Evolutionary conservation across 2,797 vertebrate genomes (phyloP).

Genomic region (Numenius phaeopus): DNA sequence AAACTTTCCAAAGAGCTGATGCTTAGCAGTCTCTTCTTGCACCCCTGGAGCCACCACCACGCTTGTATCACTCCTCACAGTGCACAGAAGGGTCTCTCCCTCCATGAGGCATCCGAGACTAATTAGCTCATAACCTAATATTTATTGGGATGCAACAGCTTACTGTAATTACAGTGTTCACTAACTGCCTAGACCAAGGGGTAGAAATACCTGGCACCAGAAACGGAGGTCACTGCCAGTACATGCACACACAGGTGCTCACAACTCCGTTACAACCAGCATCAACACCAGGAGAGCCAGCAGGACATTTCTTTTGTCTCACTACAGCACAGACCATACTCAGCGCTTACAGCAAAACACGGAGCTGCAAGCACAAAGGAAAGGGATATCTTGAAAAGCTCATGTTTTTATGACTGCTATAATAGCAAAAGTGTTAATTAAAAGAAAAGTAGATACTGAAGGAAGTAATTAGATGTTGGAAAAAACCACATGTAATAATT

Average conservation of each 20-base stretch:
- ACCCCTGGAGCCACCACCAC: background rate
- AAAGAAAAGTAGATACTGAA: background rate
- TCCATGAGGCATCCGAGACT: background rate
- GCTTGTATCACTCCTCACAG: background rate
- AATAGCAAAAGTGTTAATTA: background rate
- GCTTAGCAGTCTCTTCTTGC: background rate
- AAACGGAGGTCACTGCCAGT: slow-evolving; percentile 10
- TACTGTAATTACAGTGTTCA: slow-evolving; percentile 35
- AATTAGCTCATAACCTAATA: slow-evolving; percentile 23
- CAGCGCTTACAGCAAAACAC: background rate
- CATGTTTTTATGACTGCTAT: background rate
- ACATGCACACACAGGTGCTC: background rate
- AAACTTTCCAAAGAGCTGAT: background rate
- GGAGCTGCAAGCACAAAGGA: background rate
- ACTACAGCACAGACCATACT: background rate
- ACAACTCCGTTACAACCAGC: background rate
- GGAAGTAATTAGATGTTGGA: background rate
- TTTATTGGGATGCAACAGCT: slow-evolving; percentile 28
- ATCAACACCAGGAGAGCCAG: background rate
- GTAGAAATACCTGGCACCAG: background rate
- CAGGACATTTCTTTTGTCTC: background rate
- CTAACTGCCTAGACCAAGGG: background rate
- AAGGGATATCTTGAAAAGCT: background rate
- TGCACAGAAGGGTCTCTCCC: background rate
- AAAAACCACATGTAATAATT: background rate